A percentile compares a stretch with the other conserved stretches of the same genome.
Evolutionary conservation across 2,113 vertebrate species (phyloP).

Genomic region (Oreochromis spilurus): DNA sequence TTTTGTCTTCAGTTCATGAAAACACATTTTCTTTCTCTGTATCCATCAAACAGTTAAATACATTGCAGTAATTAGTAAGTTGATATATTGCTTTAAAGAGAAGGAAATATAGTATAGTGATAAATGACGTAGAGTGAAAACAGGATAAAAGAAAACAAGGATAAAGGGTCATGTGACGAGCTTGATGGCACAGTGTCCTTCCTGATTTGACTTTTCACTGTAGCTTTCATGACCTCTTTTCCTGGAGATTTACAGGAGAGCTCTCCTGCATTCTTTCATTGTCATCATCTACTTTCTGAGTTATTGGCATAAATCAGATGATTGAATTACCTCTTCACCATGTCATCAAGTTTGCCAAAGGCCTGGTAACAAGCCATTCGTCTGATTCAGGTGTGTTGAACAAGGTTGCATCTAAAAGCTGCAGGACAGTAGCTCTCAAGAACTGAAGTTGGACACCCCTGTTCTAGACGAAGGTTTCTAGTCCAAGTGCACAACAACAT

Average conservation of each 20-base stretch:
- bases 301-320: background rate
- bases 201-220: background rate
- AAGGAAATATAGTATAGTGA: background rate
- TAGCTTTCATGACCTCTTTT: background rate
- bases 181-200: background rate
- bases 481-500: background rate
- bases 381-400: background rate
- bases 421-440: background rate
- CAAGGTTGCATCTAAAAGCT: background rate
- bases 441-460: background rate
- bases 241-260: conserved; percentile 15
- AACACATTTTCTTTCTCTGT: background rate
- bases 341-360: background rate
- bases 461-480: background rate
- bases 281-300: conserved; percentile 1
- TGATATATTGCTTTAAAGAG: background rate
- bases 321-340: background rate
- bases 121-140: background rate
- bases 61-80: background rate
- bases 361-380: background rate
- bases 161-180: background rate
- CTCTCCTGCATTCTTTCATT: background rate
- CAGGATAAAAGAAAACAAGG: background rate
- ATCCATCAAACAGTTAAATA: background rate
- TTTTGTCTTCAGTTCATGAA: background rate